phyloP scores from a whole-genome alignment of 1,140 invertebrate genomes.

The Muscidifurax raptorellus region DNA sequence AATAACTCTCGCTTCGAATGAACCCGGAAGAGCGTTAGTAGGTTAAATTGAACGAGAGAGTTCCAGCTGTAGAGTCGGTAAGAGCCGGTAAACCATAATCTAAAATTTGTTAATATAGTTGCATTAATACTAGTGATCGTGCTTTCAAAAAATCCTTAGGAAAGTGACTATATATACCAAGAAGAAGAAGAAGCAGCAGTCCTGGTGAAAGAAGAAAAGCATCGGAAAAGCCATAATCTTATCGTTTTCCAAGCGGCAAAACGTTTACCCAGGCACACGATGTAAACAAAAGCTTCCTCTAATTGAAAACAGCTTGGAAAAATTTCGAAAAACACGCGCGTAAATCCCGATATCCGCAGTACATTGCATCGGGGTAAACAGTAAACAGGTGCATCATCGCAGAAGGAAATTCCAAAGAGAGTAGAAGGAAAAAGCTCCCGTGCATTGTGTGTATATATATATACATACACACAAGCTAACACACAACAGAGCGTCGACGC shows the following conservation, averaged over 20 bases:
- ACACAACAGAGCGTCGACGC: neutral
- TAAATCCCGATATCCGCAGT: neutral
- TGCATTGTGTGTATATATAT: neutral
- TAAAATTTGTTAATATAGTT: neutral
- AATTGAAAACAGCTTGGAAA: neutral
- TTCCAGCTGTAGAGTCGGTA: slow-evolving; percentile 33
- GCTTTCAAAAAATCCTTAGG: slow-evolving; percentile 38
- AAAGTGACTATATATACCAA: slow-evolving; percentile 59
- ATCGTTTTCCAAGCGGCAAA: no score
- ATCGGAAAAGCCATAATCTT: no score
- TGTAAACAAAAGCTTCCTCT: neutral
- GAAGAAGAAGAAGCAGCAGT: neutral
- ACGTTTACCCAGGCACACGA: no score
- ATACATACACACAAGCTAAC: neutral
- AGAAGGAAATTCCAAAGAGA: neutral
- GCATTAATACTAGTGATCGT: no score
- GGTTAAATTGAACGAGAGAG: slow-evolving; percentile 28
- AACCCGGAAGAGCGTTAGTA: slow-evolving; percentile 34
- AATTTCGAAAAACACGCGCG: neutral
- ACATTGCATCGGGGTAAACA: neutral
- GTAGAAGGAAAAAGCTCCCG: neutral
- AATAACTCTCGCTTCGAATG: slow-evolving; percentile 9
- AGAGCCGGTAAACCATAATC: slow-evolving; percentile 22
- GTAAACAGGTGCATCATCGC: neutral
- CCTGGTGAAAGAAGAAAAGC: no score